Evolutionary conservation across 2,797 vertebrate genomes (phyloP).

Genomic region (Mareca strepera): DNA sequence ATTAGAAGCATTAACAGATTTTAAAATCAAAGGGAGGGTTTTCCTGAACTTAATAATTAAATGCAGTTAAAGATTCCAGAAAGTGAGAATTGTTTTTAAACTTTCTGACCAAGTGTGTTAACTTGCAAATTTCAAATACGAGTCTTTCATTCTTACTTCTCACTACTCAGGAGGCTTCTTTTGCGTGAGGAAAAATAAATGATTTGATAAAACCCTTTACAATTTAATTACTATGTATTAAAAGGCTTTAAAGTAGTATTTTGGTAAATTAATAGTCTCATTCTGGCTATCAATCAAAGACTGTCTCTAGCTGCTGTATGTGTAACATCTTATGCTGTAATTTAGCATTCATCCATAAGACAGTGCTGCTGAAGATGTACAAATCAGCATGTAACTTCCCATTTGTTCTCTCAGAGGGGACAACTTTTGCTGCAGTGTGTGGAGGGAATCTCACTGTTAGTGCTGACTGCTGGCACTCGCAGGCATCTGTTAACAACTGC

Average conservation of each 20-base stretch:
- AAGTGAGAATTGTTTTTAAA: neutral
- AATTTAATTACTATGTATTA: no score
- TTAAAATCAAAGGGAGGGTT: neutral
- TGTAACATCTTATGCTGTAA: fast-evolving
- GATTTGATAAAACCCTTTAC: neutral
- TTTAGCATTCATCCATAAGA: fast-evolving
- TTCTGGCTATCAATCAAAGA: neutral
- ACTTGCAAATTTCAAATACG: neutral
- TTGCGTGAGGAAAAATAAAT: neutral
- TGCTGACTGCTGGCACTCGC: neutral
- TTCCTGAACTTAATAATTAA: neutral
- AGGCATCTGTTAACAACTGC: no score
- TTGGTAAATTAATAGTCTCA: neutral
- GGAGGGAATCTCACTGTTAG: fast-evolving
- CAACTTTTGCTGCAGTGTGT: neutral
- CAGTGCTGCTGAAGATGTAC: neutral
- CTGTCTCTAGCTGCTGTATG: neutral
- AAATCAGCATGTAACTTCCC: fast-evolving
- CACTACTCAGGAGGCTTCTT: neutral
- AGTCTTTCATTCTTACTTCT: neutral
- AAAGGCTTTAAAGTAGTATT: neutral
- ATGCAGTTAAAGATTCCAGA: neutral
- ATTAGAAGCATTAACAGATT: neutral
- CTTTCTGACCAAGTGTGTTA: neutral
- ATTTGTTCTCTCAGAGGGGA: neutral